Base-by-base conservation (phyloP, 2,113 vertebrate species). In the Lepus americanus region DNA sequence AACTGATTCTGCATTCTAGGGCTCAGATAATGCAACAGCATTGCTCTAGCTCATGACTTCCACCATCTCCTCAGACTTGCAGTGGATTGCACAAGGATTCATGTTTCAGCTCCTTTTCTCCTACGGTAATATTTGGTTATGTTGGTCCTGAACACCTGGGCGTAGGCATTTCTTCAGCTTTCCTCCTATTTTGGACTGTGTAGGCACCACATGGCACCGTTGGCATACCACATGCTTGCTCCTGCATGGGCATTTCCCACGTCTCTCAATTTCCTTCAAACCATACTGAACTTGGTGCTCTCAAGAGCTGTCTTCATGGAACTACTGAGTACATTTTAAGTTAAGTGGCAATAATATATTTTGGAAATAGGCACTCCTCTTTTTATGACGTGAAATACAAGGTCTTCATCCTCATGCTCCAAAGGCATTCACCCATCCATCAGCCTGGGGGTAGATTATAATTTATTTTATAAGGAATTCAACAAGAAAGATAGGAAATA, bases 381-480 rank as follows among this genome's bases (percentile, higher is more conserved):
- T 80, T 79, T 89, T 81, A 36, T 13, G 11, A 90, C 14, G 85
- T 84, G 33, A 14, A 86, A 79, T 66, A 16, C 16, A 61, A 73
- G n/a, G 61, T 72, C 44, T 90, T 63, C 25, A 66, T 55, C 51
- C 9, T 22, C 44, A 19, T n/a, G 14, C 6, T 90, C 29, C 83
- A 80, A 53, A 59, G 72, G 9, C 67, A 59, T 33, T 36, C 51
- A 59, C 17, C 29, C 51, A 83, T 76, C 39, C n/a, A 27, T 33
- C 78, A 29, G 19, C 53, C 72, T 69, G 36, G 51, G 29, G 25
- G 23, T 61, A 87, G 72, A 67, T n/a, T 39, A 59, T 49, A 70
- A 49, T 80, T 82, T 89, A 17, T 77, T 83, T 31, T 8, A 10
- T 76, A 89, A 61, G 7, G 36, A 83, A 84, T 86, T 95, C 53